Evolutionary conservation across 1,140 invertebrate species (phyloP).

Genomic region (Drosophila simulans): DNA sequence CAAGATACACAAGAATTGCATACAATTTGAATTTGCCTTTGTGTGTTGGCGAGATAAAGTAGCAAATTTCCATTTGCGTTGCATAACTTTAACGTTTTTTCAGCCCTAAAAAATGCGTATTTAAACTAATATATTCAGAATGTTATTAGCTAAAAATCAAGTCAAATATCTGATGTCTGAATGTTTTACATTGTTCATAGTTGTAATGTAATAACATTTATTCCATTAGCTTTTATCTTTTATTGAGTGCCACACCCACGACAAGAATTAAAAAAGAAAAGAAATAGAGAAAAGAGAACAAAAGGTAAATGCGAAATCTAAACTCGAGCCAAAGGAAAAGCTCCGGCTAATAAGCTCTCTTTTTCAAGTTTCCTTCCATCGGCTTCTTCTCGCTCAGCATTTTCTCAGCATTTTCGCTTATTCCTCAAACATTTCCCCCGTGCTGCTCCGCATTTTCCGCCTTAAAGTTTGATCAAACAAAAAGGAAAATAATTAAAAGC

Average conservation of each 20-base stretch:
- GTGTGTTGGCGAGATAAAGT: background rate
- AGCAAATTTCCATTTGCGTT: background rate
- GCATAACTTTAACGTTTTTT: too few relatives aligned
- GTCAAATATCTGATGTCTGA: background rate
- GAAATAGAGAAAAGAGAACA: background rate
- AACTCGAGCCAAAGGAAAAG: constrained; percentile 14
- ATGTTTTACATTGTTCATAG: background rate
- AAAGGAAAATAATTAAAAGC: constrained; percentile 67
- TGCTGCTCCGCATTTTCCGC: background rate
- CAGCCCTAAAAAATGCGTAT: too few relatives aligned
- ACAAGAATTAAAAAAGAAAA: background rate
- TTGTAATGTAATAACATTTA: background rate
- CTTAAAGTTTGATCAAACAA: constrained; percentile 53
- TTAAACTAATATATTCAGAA: too few relatives aligned
- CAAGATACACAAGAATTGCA: background rate
- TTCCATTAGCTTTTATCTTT: too few relatives aligned
- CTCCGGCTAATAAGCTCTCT: constrained; percentile 18
- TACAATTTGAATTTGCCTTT: background rate
- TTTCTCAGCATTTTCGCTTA: background rate
- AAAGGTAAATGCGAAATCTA: constrained; percentile 3
- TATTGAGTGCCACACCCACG: background rate
- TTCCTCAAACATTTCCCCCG: background rate
- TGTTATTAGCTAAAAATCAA: too few relatives aligned
- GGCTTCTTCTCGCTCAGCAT: background rate
- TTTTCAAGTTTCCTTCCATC: background rate